Evolutionary conservation across 53 echinoderm and acorn worm genomes (phyloP), one percentile per base, ranked within the genome.

Genomic region (Actinopyga echinites): DNA sequence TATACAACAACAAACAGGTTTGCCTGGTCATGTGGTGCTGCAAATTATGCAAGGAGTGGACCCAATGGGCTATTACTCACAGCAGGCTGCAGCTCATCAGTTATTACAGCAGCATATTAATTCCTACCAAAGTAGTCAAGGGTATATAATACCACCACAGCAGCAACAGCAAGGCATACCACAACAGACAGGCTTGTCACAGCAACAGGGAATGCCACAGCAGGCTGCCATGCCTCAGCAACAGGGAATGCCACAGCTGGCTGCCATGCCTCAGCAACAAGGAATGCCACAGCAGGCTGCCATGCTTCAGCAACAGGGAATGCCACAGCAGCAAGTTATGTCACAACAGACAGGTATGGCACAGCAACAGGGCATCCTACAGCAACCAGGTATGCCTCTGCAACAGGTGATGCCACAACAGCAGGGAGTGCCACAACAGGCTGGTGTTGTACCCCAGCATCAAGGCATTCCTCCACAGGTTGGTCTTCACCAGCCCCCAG

Each of bases 101-200:
- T 45, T 55, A 26, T 17, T 42, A 29, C 61, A 64, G 23, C 82
- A 81, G 42, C 84, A 79, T 28, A 65, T 26, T 32, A 49, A 49
- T 49, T 13, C 49, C 49, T 35, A 12, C 37, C 23, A 44, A 74
- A 12, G 15, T 3, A 37, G 13, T 53, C 85, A 30, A 49, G 65
- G 56, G n/a, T 66, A 34, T n/a, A 54, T 52, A 23, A 85, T 68
- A 31, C 38, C 69, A 38, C 65, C 52, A 85, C 84, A 33, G 64
- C 88, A 81, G 32, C 73, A 69, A 59, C 89, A 89, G 49, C 79
- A 60, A 54, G 42, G 69, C 59, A 19, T 54, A 10, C 55, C 11
- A 10, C 55, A 54, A 19, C 11, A 12, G 55, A 10, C 10, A 22
- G 65, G 65, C 30, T 22, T 29, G 12, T 15, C 11, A 58, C 58